These are phyloP conservation scores for Cariama cristata DNA, from an alignment of 2,113 vertebrate genomes.

Conservation along the genomic window DNA sequence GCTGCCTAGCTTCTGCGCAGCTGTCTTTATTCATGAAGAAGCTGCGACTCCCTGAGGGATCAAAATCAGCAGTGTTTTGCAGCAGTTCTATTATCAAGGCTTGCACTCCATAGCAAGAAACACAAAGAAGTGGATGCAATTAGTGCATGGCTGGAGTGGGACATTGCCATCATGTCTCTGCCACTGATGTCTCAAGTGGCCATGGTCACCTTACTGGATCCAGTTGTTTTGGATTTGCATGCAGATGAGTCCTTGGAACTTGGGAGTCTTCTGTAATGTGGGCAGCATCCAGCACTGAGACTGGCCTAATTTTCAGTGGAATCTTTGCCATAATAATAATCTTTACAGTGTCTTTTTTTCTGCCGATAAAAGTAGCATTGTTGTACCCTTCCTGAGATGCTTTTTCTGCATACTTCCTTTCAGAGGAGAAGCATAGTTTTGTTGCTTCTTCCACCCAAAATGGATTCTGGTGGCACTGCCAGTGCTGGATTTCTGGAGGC, in stretches of 20 bases:
- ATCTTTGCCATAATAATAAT: not conserved
- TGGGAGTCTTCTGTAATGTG: not conserved
- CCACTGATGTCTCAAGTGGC: not conserved
- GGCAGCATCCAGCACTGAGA: not conserved
- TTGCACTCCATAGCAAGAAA: not conserved
- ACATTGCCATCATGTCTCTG: not conserved
- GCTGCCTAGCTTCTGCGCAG: not conserved
- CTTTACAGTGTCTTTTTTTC: not conserved
- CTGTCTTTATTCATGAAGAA: not conserved
- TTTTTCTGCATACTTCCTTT: not conserved
- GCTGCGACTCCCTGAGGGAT: not conserved
- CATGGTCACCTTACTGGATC: not conserved
- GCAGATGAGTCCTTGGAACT: not conserved
- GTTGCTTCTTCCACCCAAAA: not conserved
- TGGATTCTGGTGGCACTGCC: not conserved
- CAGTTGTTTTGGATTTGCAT: not conserved
- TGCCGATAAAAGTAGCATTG: fast-evolving
- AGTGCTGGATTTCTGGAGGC: not conserved
- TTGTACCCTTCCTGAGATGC: not conserved
- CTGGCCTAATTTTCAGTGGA: not conserved
- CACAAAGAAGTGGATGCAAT: not conserved
- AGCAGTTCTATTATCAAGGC: not conserved
- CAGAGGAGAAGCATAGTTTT: not conserved
- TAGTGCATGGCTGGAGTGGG: not conserved
- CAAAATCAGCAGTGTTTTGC: not conserved